Conservation (phyloP, 2,888 invertebrate genomes). For the Empis stercorea region DNA sequence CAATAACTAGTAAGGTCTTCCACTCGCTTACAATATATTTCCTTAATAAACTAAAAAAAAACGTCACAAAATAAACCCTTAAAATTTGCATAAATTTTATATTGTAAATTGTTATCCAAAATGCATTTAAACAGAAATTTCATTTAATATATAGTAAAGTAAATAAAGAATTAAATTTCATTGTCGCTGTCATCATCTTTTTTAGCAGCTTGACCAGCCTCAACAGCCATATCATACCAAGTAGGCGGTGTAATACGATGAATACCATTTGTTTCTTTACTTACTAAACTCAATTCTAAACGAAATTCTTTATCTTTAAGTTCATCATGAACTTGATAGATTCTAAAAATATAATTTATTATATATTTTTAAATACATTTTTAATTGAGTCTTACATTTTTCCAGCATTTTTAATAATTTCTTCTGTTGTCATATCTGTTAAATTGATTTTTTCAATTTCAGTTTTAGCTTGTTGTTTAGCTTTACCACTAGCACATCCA, state of each 20-base stretch:
- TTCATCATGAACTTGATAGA: conserved; percentile 84
- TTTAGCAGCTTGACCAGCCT: conserved; percentile 65
- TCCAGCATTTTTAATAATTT: conserved; percentile 87
- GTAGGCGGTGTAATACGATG: conserved; percentile 71
- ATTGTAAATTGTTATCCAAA: not conserved
- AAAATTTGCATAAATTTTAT: not conserved
- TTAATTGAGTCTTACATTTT: conserved; percentile 67
- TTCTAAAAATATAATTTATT: no score
- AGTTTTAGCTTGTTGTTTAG: conserved; percentile 97
- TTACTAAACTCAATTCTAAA: conserved; percentile 89
- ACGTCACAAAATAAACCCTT: no score
- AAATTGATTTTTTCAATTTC: conserved; percentile 97
- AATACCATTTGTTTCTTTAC: conserved; percentile 61
- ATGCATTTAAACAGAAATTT: no score
- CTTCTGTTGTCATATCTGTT: conserved; percentile 67
- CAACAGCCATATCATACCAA: conserved; percentile 72
- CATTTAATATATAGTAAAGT: not conserved
- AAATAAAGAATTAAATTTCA: conserved; percentile 38
- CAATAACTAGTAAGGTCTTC: no score
- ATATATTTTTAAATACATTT: not conserved
- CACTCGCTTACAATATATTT: no score
- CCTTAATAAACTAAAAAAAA: no score
- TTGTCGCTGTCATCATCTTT: conserved; percentile 51
- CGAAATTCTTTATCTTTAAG: conserved; percentile 79
- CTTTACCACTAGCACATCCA: conserved; percentile 97